Base-by-base conservation (phyloP, 2,113 vertebrate genomes). In the Cettia cetti region DNA sequence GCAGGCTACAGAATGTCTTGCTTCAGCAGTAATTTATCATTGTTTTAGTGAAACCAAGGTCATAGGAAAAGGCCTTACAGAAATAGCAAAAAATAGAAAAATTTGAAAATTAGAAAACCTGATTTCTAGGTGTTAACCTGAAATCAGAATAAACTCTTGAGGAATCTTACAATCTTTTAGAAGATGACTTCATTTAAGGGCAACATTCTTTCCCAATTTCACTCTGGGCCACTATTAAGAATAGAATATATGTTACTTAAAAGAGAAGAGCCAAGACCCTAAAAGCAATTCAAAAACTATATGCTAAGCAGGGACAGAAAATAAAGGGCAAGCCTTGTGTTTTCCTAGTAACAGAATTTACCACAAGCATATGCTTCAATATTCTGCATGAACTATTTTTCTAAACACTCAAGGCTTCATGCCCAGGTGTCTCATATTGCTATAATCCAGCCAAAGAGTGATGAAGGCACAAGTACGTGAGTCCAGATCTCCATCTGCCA, bases 341-440 rank as follows among this genome's bases (percentile, higher is more conserved):
- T 81, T 79, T 95, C 82, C 52, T 42, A 63, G 33, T 66, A 92
- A 82, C 56, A 87, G 35, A 88, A 37, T 40, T 87, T 79, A 92
- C 44, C 88, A 68, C 35, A 57, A 84, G 75, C 60, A 90, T 57
- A 93, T 35, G 65, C 78, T 52, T 60, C 90, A 91, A 92, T 80
- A 86, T 89, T 87, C 78, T 63, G 74, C 63, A 85, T 11, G 3
- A 91, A 86, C 47, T 71, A 33, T 84, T 92, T 89, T 92, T 72
- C 82, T 90, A 93, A 90, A 87, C 65, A 64, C 42, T 63, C 35
- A 85, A 87, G 92, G 92, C 88, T 92, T 88, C 75, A 28, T 94
- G 91, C 94, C 94, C 91, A 93, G 91, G 92, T 94, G 82, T 93
- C 92, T 96, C 92, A 90, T 54, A 79, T 82, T 95, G 88, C 94